Percentiles rank a stretch among this genome's conserved stretches.
These are phyloP conservation scores for Clusia tigrina DNA, from an alignment of 2,888 invertebrate species.

Conservation along the genomic window DNA sequence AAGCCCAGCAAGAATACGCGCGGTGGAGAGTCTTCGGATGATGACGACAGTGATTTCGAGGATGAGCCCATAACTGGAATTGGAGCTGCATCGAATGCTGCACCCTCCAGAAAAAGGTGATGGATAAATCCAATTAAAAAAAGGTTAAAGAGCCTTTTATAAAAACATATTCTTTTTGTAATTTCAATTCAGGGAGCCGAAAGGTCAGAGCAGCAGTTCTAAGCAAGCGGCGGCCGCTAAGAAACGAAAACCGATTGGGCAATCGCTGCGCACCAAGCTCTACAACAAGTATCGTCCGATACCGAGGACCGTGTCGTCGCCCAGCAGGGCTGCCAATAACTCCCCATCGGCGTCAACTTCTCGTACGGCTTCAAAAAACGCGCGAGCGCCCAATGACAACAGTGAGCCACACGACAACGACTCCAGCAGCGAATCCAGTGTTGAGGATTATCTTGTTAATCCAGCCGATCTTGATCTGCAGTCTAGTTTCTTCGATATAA, in stretches of 20 bases:
- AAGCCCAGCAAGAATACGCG: slow-evolving; percentile 48
- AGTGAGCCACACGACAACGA: slow-evolving; percentile 34
- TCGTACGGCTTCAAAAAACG: slow-evolving; percentile 57
- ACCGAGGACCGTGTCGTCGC: slow-evolving; percentile 51
- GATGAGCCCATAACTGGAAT: slow-evolving; percentile 30
- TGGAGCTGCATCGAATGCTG: slow-evolving; percentile 24
- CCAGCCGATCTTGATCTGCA: slow-evolving; percentile 68
- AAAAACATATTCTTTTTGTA: neutral
- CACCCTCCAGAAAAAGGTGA: slow-evolving; percentile 36
- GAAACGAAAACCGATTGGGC: slow-evolving; percentile 50
- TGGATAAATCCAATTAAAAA: neutral
- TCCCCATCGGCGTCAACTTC: slow-evolving; percentile 53
- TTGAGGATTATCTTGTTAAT: slow-evolving; percentile 67
- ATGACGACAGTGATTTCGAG: slow-evolving; percentile 61
- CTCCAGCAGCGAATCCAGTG: slow-evolving; percentile 61
- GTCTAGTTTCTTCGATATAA: slow-evolving; percentile 66
- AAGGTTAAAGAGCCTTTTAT: neutral
- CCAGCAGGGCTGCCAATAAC: slow-evolving; percentile 43
- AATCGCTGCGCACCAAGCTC: slow-evolving; percentile 54
- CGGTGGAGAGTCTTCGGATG: slow-evolving; percentile 60
- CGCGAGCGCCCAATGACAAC: slow-evolving; percentile 55
- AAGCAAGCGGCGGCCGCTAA: slow-evolving; percentile 47
- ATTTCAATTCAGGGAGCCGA: slow-evolving; percentile 39
- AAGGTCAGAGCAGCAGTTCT: slow-evolving; percentile 42
- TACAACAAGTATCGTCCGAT: slow-evolving; percentile 58